A percentile compares a stretch with the other conserved stretches of the same genome.
Evolutionary conservation across 2,113 vertebrate species (phyloP).

Genomic region (Rhinichthys klamathensis): DNA sequence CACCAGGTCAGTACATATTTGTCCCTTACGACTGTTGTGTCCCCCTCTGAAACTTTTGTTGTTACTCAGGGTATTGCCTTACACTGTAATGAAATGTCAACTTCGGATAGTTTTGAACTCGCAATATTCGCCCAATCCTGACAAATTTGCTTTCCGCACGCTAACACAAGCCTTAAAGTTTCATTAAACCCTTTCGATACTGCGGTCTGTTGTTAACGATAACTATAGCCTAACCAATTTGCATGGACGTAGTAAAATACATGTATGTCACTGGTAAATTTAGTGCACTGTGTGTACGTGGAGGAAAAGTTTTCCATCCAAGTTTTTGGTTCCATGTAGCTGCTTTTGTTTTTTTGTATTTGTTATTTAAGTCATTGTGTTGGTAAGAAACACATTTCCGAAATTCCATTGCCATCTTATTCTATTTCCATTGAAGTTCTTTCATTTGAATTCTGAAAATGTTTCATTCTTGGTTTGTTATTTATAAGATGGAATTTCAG

Average conservation of each 20-base stretch:
- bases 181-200: slow-evolving; percentile 19
- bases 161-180: slow-evolving; percentile 50
- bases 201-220: not conserved
- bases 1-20: slow-evolving; percentile 13
- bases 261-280: slow-evolving; percentile 48
- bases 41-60: slow-evolving; percentile 44
- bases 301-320: slow-evolving; percentile 22
- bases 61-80: slow-evolving; percentile 68
- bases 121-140: slow-evolving; percentile 39
- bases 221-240: slow-evolving; percentile 29
- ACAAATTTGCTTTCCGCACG: not conserved
- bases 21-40: not conserved
- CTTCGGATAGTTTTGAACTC: slow-evolving; percentile 25
- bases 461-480: slow-evolving; percentile 39
- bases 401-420: not conserved
- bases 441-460: slow-evolving; percentile 3
- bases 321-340: slow-evolving; percentile 36
- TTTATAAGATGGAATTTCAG: slow-evolving; percentile 54
- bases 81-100: slow-evolving; percentile 58
- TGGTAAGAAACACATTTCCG: not conserved
- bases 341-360: slow-evolving; percentile 37
- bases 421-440: not conserved
- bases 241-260: slow-evolving; percentile 49
- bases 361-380: slow-evolving; percentile 50
- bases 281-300: slow-evolving; percentile 58